Evolutionary conservation across 2,113 vertebrate species (phyloP).

Genomic region (Pavo muticus): DNA sequence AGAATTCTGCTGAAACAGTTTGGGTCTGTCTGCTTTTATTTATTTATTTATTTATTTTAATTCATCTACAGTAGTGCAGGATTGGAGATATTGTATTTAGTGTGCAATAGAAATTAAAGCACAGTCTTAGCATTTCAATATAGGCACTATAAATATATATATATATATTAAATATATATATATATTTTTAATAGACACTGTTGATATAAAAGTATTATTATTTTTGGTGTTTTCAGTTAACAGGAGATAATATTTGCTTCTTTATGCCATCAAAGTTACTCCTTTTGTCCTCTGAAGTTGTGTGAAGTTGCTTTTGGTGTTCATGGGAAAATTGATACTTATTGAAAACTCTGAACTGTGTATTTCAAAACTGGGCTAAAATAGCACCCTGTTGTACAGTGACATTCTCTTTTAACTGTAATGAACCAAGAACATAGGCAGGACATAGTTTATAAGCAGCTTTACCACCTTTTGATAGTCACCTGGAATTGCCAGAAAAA

Average conservation of each 20-base stretch:
- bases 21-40: neutral
- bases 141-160: neutral
- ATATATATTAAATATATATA: neutral
- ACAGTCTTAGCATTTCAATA: neutral
- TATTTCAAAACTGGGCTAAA: neutral
- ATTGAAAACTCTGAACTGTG: neutral
- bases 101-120: neutral
- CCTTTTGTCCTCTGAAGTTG: rapidly evolving
- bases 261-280: neutral
- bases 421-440: neutral
- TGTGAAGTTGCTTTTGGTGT: neutral
- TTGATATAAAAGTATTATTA: neutral
- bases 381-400: neutral
- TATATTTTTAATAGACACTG: too few relatives aligned
- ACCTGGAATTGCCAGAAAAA: neutral
- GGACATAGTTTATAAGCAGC: neutral
- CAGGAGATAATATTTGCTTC: neutral
- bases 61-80: neutral
- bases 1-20: neutral
- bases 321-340: neutral
- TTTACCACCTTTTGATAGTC: neutral
- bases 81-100: neutral
- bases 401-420: neutral
- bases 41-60: neutral
- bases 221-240: neutral